Percentiles rank a stretch among this genome's conserved stretches.
These are phyloP conservation scores for Trichosurus vulpecula DNA, from an alignment of 2,797 vertebrate species.

Conservation along the genomic window DNA sequence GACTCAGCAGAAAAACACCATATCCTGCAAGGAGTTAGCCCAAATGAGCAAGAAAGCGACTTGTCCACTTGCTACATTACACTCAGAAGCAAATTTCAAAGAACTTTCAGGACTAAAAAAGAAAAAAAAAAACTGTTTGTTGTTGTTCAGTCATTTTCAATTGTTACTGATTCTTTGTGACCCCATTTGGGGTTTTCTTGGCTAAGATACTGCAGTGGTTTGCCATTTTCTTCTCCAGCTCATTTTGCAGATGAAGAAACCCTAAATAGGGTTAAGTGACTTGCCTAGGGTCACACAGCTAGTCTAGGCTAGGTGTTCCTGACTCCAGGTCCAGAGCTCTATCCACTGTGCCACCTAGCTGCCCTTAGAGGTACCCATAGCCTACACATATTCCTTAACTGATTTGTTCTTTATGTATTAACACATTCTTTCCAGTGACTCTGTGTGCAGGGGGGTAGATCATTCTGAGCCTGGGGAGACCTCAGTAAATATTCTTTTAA, in stretches of 20 bases:
- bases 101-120: background rate
- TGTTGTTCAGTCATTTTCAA: background rate
- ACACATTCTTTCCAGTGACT: background rate
- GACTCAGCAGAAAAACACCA: background rate
- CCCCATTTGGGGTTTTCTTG: background rate
- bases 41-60: background rate
- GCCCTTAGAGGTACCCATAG: background rate
- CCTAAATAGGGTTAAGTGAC: background rate
- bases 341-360: too few species aligned
- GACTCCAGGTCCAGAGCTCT: too few species aligned
- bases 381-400: background rate
- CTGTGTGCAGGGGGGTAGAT: background rate
- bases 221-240: background rate
- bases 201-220: background rate
- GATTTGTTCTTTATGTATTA: background rate
- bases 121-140: background rate
- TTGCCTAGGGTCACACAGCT: background rate
- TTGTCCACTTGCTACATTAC: background rate
- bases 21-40: background rate
- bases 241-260: background rate
- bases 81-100: background rate
- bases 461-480: background rate
- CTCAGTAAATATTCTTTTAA: background rate
- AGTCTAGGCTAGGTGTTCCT: background rate
- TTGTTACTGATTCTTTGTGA: background rate